Evolutionary conservation across 2,797 vertebrate genomes (phyloP).

Genomic region (Setipinna tenuifilis): DNA sequence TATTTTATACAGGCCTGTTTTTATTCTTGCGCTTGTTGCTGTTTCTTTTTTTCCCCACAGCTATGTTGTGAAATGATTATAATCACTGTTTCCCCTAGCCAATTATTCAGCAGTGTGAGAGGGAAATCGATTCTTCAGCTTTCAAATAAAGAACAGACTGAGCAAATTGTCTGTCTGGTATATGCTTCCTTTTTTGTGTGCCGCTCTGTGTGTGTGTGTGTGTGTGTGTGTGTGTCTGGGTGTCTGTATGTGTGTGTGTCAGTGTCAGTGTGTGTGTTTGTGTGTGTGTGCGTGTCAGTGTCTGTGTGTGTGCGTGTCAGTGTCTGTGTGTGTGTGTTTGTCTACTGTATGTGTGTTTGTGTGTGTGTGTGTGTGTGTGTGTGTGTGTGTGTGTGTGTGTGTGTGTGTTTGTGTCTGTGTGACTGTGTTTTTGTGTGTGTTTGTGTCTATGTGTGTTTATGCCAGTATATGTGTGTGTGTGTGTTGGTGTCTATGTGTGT

Average conservation of each 20-base stretch:
- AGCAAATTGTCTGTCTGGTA: constrained; percentile 3
- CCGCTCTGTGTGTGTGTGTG: background rate
- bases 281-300: background rate
- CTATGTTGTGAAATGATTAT: background rate
- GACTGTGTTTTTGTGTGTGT: too few species aligned
- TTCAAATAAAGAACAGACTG: background rate
- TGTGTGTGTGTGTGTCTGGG: background rate
- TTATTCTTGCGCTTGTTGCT: background rate
- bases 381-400: background rate
- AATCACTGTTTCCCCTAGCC: background rate
- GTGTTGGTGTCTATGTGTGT: constrained; percentile 20
- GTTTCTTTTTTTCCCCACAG: background rate
- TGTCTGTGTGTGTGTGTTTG: background rate
- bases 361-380: constrained; percentile 4
- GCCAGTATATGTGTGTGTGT: background rate
- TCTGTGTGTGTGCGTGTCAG: background rate
- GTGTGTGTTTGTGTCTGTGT: background rate
- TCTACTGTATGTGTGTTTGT: constrained; percentile 12
- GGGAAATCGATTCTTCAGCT: constrained; percentile 18
- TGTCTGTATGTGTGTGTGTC: constrained; percentile 16
- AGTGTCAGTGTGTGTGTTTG: constrained; percentile 7
- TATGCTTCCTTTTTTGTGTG: background rate
- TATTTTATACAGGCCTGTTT: background rate
- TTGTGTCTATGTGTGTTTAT: constrained; percentile 25
- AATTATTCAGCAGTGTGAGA: background rate